Evolutionary conservation across 2,797 vertebrate species (phyloP).

Genomic region (Zonotrichia albicollis): DNA sequence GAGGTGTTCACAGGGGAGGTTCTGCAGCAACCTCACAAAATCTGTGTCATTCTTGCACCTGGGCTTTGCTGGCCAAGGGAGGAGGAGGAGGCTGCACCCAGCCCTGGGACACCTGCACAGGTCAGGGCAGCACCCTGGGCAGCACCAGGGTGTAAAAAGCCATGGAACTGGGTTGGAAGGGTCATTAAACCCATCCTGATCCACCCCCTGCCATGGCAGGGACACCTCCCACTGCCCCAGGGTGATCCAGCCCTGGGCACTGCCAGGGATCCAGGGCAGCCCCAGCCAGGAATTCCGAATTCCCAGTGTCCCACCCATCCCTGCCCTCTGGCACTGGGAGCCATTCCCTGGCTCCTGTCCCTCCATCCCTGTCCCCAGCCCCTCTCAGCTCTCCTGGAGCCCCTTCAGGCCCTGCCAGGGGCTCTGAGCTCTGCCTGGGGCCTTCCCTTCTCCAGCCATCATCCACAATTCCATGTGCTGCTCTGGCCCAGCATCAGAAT

Average conservation of each 20-base stretch:
- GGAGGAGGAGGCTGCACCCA: neutral
- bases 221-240: neutral
- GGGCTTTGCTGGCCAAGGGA: neutral
- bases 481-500: too few species aligned
- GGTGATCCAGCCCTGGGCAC: fast-evolving
- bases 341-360: too few species aligned
- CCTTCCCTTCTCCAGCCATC: too few species aligned
- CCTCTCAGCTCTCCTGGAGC: too few species aligned
- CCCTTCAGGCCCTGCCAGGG: too few species aligned
- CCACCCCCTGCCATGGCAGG: neutral
- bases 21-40: neutral
- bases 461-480: too few species aligned
- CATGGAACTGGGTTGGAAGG: neutral
- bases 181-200: neutral
- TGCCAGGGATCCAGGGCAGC: neutral
- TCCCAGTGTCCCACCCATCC: too few species aligned
- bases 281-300: neutral
- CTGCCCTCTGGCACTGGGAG: too few species aligned
- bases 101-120: neutral
- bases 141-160: neutral
- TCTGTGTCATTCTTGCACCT: fast-evolving
- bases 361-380: too few species aligned
- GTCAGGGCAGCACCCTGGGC: neutral
- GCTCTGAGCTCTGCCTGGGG: too few species aligned
- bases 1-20: neutral